Percentiles rank a stretch among this genome's conserved stretches.
Conservation (phyloP, 2,888 invertebrate genomes). For the Boloria selene region DNA sequence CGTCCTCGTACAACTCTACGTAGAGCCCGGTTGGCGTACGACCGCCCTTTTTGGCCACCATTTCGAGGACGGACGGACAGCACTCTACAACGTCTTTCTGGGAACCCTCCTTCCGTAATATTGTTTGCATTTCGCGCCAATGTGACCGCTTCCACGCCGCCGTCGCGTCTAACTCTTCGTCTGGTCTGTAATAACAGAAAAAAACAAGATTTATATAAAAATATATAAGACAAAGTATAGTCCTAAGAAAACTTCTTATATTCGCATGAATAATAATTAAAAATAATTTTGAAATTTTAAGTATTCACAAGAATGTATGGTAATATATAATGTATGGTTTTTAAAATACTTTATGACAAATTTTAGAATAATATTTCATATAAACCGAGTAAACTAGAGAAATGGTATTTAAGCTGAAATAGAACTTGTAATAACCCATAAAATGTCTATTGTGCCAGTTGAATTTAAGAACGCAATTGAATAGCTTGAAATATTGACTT, state of each 20-base stretch:
- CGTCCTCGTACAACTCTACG: constrained; percentile 89
- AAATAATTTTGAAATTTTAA: too few species aligned
- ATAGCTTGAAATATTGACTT: constrained; percentile 4
- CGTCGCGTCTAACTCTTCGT: constrained; percentile 69
- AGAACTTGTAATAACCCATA: not conserved
- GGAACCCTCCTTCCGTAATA: constrained; percentile 80
- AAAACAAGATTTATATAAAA: not conserved
- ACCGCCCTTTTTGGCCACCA: constrained; percentile 90
- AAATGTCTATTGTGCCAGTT: not conserved
- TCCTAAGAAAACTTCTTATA: not conserved
- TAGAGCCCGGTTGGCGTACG: constrained; percentile 87
- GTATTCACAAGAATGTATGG: too few species aligned
- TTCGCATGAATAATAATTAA: not conserved
- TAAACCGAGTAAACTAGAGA: not conserved
- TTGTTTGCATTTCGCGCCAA: constrained; percentile 85
- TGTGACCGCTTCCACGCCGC: constrained; percentile 80
- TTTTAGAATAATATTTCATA: not conserved
- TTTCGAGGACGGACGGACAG: constrained; percentile 90
- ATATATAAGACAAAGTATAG: not conserved
- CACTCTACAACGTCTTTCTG: constrained; percentile 85
- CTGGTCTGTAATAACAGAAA: constrained; percentile 56
- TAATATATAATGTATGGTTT: not conserved
- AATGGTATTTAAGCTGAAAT: not conserved
- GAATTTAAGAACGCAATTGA: constrained; percentile 6
- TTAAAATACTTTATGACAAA: not conserved